Evolutionary conservation across 53 echinoderm and acorn worm species (phyloP), one percentile per base, ranked within the genome.

Genomic region (Henricia sp.): DNA sequence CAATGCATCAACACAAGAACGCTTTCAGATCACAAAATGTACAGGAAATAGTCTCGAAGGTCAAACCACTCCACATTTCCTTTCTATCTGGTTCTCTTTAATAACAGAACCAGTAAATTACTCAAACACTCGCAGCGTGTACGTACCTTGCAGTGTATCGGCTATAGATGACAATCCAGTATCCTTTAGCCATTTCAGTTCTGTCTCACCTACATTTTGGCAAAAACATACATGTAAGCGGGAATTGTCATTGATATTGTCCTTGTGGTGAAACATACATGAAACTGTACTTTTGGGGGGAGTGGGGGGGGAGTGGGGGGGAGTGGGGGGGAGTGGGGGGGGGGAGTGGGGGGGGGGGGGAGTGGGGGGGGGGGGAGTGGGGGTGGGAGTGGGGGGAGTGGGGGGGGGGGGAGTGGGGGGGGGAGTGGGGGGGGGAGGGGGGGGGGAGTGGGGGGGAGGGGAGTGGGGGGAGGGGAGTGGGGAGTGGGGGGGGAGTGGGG

Each of bases 181-280:
- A 40, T 94, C 91, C 27, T 89, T 85, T 37, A 99, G 71, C 99
- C 99, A 99, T 44, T 88, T 51, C 42, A 94, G 53, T 89, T 99
- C 99, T 37, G 87, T 89, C 24, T 94, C 99, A 75, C 94, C 99
- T 67, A 91, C 88, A 56, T 54, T 33, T 39, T 58, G 53, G 40
- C 69, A 42, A 88, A 82, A 71, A 46, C 52, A 86, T n/a, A n/a
- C n/a, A n/a, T n/a, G n/a, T n/a, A 69, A 63, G 55, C 50, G 26
- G 42, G 23, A 48, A 39, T n/a, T n/a, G n/a, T 67, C 67, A 67
- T 9, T 17, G n/a, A 67, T 1, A 67, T 3, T 67, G 67, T 2
- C 4, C 67, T 20, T 28, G 4, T 60, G 62, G 34, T 23, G n/a
- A n/a, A n/a, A n/a, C n/a, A n/a, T n/a, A n/a, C n/a, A n/a, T n/a